Percentiles rank a stretch among this genome's conserved stretches.
phyloP scores from a whole-genome alignment of 2,113 vertebrate genomes.

The Speoplatyrhinus poulsoni region DNA sequence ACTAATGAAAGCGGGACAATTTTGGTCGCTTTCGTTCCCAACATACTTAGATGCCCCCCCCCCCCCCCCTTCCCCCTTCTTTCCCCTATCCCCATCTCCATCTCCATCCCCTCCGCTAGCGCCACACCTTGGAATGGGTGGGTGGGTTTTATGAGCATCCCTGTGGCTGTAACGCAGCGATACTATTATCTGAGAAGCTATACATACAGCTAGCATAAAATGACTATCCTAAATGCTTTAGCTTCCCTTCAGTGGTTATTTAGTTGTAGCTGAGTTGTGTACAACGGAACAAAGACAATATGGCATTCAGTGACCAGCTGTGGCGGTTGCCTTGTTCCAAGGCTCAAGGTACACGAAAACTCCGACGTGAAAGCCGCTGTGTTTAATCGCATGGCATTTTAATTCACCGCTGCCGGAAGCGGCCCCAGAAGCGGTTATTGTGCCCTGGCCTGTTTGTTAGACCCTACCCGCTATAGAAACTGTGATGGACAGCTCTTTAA shows the following conservation, averaged over 20 bases:
- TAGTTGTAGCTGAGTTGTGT: background rate
- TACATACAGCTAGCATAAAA: constrained; percentile 8
- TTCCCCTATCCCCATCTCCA: constrained; percentile 33
- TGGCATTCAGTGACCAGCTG: background rate
- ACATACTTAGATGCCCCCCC: constrained; percentile 72
- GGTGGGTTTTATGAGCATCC: constrained; percentile 14
- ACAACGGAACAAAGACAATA: background rate
- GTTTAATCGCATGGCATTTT: background rate
- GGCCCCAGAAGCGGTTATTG: constrained; percentile 22
- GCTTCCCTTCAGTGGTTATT: background rate
- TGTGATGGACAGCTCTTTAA: constrained; percentile 59
- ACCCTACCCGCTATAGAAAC: constrained; percentile 37
- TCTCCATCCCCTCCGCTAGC: constrained; percentile 28
- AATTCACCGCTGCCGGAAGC: constrained; percentile 17
- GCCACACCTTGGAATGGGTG: constrained; percentile 31
- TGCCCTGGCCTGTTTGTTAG: constrained; percentile 30
- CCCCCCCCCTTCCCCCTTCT: constrained; percentile 59
- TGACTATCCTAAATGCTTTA: background rate
- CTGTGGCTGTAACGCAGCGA: background rate
- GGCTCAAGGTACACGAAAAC: background rate
- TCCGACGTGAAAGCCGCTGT: background rate
- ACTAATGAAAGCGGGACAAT: constrained; percentile 82
- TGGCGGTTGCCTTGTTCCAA: background rate
- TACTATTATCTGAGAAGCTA: constrained; percentile 10
- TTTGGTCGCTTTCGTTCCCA: constrained; percentile 79